Conservation (phyloP, 1,140 invertebrate genomes). For the Lamellibrachia luymesi region DNA sequence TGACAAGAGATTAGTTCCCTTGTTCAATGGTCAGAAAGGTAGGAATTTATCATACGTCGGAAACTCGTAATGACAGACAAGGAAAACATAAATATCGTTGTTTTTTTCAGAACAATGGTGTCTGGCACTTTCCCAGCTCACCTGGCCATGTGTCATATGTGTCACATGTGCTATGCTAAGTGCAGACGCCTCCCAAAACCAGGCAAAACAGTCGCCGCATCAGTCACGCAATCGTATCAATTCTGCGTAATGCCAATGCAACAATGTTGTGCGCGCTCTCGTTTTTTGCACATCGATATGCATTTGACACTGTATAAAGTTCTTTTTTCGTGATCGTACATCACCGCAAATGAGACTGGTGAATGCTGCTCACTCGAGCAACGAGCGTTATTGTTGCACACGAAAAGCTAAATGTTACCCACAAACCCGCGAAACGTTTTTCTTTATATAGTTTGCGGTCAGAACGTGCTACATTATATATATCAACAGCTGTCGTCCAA, state of each 20-base stretch:
- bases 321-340: neutral
- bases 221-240: neutral
- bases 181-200: neutral
- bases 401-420: neutral
- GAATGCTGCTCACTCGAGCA: neutral
- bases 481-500: neutral
- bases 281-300: neutral
- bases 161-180: neutral
- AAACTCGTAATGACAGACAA: neutral
- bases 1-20: too few species aligned
- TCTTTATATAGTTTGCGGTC: neutral
- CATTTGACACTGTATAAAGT: neutral
- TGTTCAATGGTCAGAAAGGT: neutral
- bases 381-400: neutral
- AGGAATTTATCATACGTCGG: neutral
- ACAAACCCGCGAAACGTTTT: neutral
- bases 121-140: neutral
- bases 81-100: neutral
- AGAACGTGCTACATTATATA: neutral
- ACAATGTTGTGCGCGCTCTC: neutral
- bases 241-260: neutral
- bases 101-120: neutral
- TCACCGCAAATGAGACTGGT: neutral
- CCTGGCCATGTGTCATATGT: neutral
- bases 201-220: neutral